phyloP scores from a whole-genome alignment of 2,113 vertebrate genomes.

The Bothrops jararaca region DNA sequence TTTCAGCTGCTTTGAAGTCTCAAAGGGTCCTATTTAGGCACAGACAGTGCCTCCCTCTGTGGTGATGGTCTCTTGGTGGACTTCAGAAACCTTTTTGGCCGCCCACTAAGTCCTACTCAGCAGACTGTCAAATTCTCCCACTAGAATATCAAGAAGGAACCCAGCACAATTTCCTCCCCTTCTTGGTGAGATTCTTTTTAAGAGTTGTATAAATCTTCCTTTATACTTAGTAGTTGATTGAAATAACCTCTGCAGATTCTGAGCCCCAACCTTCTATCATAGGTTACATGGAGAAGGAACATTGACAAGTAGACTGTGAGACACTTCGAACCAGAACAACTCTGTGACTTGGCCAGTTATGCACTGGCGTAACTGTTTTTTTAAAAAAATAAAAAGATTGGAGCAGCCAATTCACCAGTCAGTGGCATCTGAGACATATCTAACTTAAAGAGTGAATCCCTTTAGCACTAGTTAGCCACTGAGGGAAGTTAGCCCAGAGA shows the following conservation, averaged over 20 bases:
- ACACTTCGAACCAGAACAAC: no score
- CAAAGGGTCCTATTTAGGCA: not conserved
- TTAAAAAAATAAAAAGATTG: no score
- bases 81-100: not conserved
- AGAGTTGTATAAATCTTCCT: not conserved
- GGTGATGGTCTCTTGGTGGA: not conserved
- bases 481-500: no score
- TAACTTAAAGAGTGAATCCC: no score
- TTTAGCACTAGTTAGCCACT: no score
- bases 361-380: no score
- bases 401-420: no score
- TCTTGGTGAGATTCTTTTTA: not conserved
- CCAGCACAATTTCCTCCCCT: no score
- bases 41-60: rapidly evolving
- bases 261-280: not conserved
- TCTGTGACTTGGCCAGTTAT: no score
- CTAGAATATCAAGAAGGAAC: not conserved
- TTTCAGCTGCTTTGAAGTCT: not conserved
- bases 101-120: not conserved
- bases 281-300: no score
- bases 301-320: no score
- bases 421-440: no score
- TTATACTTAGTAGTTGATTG: not conserved
- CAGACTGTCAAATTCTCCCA: not conserved
- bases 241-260: not conserved